Evolutionary conservation across 2,888 invertebrate genomes (phyloP), one percentile per base, ranked within the genome.

Genomic region (Hypercompe scribonia): DNA sequence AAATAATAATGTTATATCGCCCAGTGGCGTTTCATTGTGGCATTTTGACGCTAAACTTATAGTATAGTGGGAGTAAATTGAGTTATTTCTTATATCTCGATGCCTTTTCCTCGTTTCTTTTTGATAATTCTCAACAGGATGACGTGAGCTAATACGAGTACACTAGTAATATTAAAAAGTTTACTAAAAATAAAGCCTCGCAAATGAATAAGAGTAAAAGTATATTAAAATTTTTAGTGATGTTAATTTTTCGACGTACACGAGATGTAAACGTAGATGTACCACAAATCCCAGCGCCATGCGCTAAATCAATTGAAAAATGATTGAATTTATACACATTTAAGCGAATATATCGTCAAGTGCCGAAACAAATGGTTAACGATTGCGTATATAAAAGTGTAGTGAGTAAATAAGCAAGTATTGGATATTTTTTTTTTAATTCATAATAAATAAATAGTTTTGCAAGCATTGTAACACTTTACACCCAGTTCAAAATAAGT

Each of bases 1-100:
- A 95, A 95, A 95, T 95, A 95, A 95, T 95, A 95, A 94, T 93
- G 92, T 95, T 95, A 95, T 94, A 92, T 93, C 90, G 89, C 89
- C 90, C 93, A 90, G 91, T 88, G 90, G 89, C 90, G 89, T 90
- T 91, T 90, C 91, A 93, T 93, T 92, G 94, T 91, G 87, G 87
- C 90, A 87, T 91, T 92, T 90, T 93, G 90, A 87, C 86, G 87
- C 87, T 87, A 87, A 88, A 91, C 89, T 89, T 86, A 84, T 84
- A 87, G 79, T 86, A 85, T 85, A 87, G 86, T 87, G 73, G 50
- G 72, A 66, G 74, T 67, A 73, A 75, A 82, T 87, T 81, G 75
- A 85, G 77, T 81, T 85, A 81, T 75, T 68, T 67, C 73, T 80
- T 78, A 74, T 70, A 77, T 78, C 80, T 78, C 74, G 78, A 72